Conservation (phyloP, 35 echinoderm and acorn worm genomes). For the Chiridota heheva region DNA sequence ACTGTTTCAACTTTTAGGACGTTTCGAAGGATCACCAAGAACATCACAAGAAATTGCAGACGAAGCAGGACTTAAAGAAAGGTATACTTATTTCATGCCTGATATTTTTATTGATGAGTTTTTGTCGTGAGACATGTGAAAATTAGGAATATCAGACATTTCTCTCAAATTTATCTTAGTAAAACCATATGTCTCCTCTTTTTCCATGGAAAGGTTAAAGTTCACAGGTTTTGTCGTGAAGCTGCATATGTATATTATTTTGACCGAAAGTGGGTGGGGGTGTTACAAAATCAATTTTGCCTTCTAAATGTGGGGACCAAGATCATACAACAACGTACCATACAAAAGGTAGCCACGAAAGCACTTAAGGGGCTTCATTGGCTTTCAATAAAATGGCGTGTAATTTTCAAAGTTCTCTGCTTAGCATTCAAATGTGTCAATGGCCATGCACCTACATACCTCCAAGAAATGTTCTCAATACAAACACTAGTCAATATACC, state of each 20-base stretch:
- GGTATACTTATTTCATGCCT: constrained; percentile 41
- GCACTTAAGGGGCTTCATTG: too few species aligned
- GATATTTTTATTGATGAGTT: background rate
- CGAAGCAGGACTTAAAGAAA: constrained; percentile 90
- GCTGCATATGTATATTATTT: background rate
- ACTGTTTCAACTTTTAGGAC: constrained; percentile 62
- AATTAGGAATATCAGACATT: background rate
- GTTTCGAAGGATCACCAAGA: constrained; percentile 77
- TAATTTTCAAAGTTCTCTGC: too few species aligned
- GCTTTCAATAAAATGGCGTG: too few species aligned
- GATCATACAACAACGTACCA: too few species aligned
- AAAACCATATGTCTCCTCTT: background rate
- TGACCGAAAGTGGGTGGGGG: too few species aligned
- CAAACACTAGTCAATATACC: too few species aligned
- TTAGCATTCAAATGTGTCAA: too few species aligned
- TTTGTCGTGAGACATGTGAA: background rate
- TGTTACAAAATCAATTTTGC: too few species aligned
- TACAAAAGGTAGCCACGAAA: too few species aligned
- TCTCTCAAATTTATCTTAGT: background rate
- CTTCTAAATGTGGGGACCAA: too few species aligned
- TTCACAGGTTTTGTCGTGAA: background rate
- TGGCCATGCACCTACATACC: too few species aligned
- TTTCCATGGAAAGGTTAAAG: background rate
- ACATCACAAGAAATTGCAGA: constrained; percentile 94
- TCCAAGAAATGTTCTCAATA: too few species aligned